Evolutionary conservation across 2,888 invertebrate genomes (phyloP), one percentile per base, ranked within the genome.

Genomic region (Chalcis sispes): DNA sequence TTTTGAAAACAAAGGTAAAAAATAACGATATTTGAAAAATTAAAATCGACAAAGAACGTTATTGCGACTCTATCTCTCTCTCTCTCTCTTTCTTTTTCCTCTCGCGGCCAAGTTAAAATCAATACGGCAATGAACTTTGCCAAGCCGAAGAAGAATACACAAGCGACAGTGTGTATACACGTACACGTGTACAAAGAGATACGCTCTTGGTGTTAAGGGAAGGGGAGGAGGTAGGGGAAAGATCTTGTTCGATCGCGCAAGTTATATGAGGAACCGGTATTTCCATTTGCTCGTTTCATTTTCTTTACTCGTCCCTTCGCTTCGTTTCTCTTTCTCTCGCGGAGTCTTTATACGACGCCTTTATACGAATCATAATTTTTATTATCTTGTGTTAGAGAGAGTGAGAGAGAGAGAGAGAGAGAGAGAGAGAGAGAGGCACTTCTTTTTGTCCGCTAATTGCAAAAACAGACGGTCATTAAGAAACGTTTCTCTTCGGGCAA

Each of bases 361-460:
- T 71, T 74, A 74, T 77, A 72, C 71, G 74, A 74, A 67, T 77
- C 74, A 71, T 77, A 74, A 77, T 77, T 77, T 77, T 77, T 77
- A 74, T 77, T 71, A 77, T 77, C 74, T 77, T 56, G 29, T n/a
- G 52, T 15, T 36, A 42, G n/a, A n/a, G n/a, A n/a, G n/a, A n/a
- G n/a, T n/a, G n/a, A n/a, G n/a, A n/a, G n/a, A n/a, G n/a, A n/a
- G n/a, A n/a, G n/a, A n/a, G n/a, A n/a, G n/a, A n/a, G n/a, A n/a
- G n/a, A n/a, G n/a, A n/a, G n/a, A n/a, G n/a, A n/a, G n/a, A 18
- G 73, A n/a, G 48, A 15, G 50, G 20, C 50, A 13, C 42, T 42
- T 56, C 71, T 74, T 74, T 77, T 71, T 71, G 56, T 50, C 10
- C 36, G 71, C 74, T 74, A 77, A 77, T 77, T 77, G 74, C 77